Evolutionary conservation across 2,888 invertebrate species (phyloP), one percentile per base, ranked within the genome.

Genomic region (Saturnia pavonia): DNA sequence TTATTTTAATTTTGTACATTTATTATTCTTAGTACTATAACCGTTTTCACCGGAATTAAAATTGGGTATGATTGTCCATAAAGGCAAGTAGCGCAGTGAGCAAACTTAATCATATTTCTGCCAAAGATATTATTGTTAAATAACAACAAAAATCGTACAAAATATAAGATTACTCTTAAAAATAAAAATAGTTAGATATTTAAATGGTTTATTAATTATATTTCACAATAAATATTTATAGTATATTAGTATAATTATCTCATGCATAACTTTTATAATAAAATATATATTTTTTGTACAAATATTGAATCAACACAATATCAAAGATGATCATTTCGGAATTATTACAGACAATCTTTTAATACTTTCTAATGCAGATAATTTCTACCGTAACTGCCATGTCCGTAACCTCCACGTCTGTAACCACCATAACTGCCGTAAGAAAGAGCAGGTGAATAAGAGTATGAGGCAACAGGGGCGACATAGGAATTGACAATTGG

Each of bases 401-500:
- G 22, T 54, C 54, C 51, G 51, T 60, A 60, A 60, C 60, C 78
- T n/a, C 77, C 72, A 25, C 75, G 74, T 14, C 77, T 74, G 69
- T 76, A 73, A 27, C 74, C n/a, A n/a, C 81, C 79, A 51, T 82
- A 78, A 3, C 79, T 78, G 14, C 78, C 78, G 63, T 82, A 82
- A 25, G 69, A 70, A 34, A 34, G 79, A 73, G 0, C 77, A 54
- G 57, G 82, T 78, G 14, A 81, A 74, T 11, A 74, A 65, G 67
- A 57, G 27, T 72, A 70, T 3, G 72, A 69, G 22, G 72, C 70
- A 34, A 83, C 72, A 11, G 85, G 82, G 0, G 84, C 76, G 4
- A 78, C 79, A 67, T 84, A 85, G 3, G 86, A 80, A 69, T 81
- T 83, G 40, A 84, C 77, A 19, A 84, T 43, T 0, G 86, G 85